phyloP scores from a whole-genome alignment of 2,888 invertebrate species.

The Rhagonycha fulva region DNA sequence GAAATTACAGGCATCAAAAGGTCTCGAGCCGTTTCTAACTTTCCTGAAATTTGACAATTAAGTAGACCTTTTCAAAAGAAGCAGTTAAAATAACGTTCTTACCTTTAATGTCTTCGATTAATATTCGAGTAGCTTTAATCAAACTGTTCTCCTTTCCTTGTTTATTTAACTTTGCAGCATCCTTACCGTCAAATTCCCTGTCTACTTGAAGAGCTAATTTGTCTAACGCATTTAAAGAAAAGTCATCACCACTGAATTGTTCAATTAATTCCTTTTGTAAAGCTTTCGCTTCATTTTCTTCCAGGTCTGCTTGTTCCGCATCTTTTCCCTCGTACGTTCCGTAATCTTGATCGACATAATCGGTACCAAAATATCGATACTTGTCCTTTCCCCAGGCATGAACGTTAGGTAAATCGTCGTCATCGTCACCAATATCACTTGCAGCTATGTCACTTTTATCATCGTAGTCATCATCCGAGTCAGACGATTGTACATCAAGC shows the following conservation, averaged over 20 bases:
- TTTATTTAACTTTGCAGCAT: conserved; percentile 64
- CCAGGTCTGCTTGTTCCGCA: conserved; percentile 75
- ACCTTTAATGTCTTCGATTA: conserved; percentile 79
- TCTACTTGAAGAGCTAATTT: conserved; percentile 39
- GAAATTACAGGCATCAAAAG: conserved; percentile 70
- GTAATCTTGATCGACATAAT: conserved; percentile 88
- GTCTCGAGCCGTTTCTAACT: conserved; percentile 66
- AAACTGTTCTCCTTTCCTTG: conserved; percentile 87
- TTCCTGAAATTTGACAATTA: conserved; percentile 36
- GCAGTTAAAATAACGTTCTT: conserved; percentile 48
- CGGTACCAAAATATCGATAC: conserved; percentile 80
- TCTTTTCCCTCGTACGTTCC: conserved; percentile 67
- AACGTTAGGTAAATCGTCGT: conserved; percentile 74
- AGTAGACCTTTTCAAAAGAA: neutral
- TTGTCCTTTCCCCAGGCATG: conserved; percentile 90
- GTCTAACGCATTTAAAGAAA: conserved; percentile 64
- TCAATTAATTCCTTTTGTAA: conserved; percentile 78
- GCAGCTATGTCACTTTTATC: conserved; percentile 58
- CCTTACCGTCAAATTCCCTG: conserved; percentile 37
- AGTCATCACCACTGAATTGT: conserved; percentile 80
- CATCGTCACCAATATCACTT: conserved; percentile 77
- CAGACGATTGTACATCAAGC: conserved; percentile 18
- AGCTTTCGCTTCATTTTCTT: conserved; percentile 82
- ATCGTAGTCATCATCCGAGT: neutral
- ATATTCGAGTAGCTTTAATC: conserved; percentile 27